phyloP scores from a whole-genome alignment of 2,113 vertebrate species.

The Thunnus maccoyii region DNA sequence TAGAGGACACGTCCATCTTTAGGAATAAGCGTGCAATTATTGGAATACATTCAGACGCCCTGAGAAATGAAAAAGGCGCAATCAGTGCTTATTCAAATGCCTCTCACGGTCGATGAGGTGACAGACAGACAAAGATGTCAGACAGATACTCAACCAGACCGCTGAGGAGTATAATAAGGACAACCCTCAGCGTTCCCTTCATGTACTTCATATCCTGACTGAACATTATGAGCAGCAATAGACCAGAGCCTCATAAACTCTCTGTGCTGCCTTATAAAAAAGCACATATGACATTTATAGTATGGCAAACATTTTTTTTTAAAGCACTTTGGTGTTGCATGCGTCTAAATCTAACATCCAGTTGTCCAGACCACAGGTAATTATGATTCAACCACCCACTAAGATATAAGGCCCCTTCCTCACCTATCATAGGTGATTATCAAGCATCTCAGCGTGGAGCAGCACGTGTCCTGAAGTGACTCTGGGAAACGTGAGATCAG shows the following conservation, averaged over 20 bases:
- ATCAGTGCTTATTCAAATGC: slow-evolving; percentile 27
- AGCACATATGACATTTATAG: slow-evolving; percentile 4
- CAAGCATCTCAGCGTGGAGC: slow-evolving; percentile 18
- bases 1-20: slow-evolving; percentile 14
- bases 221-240: slow-evolving; percentile 20
- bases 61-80: neutral
- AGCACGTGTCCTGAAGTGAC: slow-evolving; percentile 51
- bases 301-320: neutral
- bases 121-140: slow-evolving; percentile 4
- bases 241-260: slow-evolving; percentile 21
- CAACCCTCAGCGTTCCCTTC: neutral
- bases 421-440: slow-evolving; percentile 48
- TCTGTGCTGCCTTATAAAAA: neutral
- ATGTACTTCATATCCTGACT: slow-evolving; percentile 3
- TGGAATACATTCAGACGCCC: slow-evolving; percentile 1
- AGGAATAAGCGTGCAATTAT: slow-evolving; percentile 22
- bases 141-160: neutral
- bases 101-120: neutral
- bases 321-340: neutral
- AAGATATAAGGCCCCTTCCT: slow-evolving; percentile 3
- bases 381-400: slow-evolving; percentile 15
- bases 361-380: slow-evolving; percentile 12
- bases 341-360: neutral
- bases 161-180: neutral
- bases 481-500: slow-evolving; percentile 50